Evolutionary conservation across 2,888 invertebrate species (phyloP).

Genomic region (Acheta domesticus): DNA sequence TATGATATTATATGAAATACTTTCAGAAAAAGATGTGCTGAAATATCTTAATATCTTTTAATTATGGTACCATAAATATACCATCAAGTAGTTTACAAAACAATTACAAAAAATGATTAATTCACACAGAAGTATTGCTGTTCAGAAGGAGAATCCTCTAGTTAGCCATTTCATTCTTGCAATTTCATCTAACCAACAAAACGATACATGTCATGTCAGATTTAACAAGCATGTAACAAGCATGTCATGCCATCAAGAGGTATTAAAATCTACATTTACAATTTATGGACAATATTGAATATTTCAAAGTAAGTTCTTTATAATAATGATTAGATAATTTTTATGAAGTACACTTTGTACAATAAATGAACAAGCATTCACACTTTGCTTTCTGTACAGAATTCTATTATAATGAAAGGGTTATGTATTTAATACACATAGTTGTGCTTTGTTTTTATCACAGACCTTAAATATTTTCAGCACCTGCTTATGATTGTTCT

Average conservation of each 20-base stretch:
- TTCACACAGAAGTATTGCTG: too few species aligned
- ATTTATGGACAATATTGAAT: background rate
- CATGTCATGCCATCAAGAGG: background rate
- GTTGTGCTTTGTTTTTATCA: conserved; percentile 32
- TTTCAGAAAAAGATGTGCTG: conserved; percentile 27
- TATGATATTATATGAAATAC: conserved; percentile 25
- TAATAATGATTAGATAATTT: background rate
- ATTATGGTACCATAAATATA: background rate
- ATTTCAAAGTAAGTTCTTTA: background rate
- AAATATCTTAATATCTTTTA: conserved; percentile 11
- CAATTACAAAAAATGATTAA: background rate
- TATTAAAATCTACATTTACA: background rate
- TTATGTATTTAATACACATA: background rate
- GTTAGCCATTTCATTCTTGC: too few species aligned
- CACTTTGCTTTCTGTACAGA: background rate
- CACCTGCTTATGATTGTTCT: conserved; percentile 31
- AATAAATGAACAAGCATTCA: background rate
- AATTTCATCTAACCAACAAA: background rate
- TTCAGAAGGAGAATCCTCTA: too few species aligned
- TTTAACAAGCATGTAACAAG: background rate
- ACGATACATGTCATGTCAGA: background rate
- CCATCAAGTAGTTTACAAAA: background rate
- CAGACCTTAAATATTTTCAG: conserved; percentile 29
- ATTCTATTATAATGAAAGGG: background rate
- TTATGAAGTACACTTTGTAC: background rate